Percentiles rank a stretch among this genome's conserved stretches.
These are phyloP conservation scores for Nyctereutes procyonoides DNA, from an alignment of 2,113 vertebrate genomes.

Conservation along the genomic window DNA sequence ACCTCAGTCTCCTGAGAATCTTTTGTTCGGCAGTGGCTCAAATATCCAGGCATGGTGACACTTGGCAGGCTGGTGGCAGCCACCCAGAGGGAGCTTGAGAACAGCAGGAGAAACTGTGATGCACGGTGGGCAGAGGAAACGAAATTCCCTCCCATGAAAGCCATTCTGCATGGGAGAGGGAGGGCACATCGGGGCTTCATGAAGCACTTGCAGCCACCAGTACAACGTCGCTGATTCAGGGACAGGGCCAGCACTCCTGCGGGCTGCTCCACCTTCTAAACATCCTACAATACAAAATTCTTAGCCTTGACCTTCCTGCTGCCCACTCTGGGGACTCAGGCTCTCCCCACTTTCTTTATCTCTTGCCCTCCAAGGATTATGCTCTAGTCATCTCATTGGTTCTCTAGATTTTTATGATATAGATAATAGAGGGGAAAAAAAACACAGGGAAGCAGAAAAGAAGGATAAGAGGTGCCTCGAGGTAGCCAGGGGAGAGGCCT, in stretches of 20 bases:
- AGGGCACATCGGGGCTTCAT: accelerated
- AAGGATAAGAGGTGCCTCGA: neutral
- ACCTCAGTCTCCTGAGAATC: neutral
- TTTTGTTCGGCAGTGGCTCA: neutral
- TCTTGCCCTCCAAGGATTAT: neutral
- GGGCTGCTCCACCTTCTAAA: neutral
- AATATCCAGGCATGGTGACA: neutral
- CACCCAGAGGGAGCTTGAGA: neutral
- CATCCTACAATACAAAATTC: neutral
- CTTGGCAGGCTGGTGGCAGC: neutral
- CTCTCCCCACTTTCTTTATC: neutral
- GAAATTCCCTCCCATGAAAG: neutral
- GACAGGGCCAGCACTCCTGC: accelerated
- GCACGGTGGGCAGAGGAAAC: neutral
- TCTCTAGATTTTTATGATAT: neutral
- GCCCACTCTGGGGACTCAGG: neutral
- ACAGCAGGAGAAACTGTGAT: neutral
- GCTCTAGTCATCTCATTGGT: neutral
- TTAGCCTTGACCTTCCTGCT: neutral
- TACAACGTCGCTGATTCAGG: accelerated
- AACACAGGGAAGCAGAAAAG: neutral
- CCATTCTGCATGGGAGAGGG: neutral
- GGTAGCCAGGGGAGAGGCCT: neutral
- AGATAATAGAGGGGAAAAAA: neutral
- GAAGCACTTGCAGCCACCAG: accelerated